Conservation (phyloP, 2,888 invertebrate species). For the Oeneis ivallda region DNA sequence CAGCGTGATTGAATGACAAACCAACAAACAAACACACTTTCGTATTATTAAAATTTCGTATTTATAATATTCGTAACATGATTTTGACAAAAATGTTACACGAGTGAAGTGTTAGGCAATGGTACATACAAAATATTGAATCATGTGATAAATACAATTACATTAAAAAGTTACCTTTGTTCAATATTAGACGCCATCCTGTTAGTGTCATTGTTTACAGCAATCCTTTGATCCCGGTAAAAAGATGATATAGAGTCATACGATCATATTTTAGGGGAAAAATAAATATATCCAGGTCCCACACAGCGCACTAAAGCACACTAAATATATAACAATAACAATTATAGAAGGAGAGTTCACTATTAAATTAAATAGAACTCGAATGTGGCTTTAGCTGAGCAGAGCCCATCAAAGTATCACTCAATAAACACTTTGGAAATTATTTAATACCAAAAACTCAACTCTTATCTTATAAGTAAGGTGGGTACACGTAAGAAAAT, state of each 20-base stretch:
- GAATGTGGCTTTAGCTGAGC: background rate
- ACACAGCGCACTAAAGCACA: no score
- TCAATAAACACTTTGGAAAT: background rate
- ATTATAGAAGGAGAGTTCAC: no score
- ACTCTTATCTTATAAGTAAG: background rate
- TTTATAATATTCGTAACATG: no score
- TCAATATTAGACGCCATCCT: constrained; percentile 68
- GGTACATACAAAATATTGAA: no score
- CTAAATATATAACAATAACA: background rate
- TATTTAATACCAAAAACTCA: background rate
- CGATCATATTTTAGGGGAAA: no score
- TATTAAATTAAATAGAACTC: no score
- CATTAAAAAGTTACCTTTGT: constrained; percentile 54
- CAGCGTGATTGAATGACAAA: no score
- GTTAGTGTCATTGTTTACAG: constrained; percentile 54
- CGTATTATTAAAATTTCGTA: no score
- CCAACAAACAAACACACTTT: no score
- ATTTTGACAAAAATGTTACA: no score
- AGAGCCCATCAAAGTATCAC: background rate
- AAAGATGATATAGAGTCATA: no score
- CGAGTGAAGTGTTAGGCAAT: no score
- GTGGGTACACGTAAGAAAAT: background rate
- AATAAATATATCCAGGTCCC: background rate
- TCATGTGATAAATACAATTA: background rate
- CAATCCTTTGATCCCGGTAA: background rate